Evolutionary conservation across 2,888 invertebrate genomes (phyloP), one percentile per base, ranked within the genome.

Genomic region (Furcula furcula): DNA sequence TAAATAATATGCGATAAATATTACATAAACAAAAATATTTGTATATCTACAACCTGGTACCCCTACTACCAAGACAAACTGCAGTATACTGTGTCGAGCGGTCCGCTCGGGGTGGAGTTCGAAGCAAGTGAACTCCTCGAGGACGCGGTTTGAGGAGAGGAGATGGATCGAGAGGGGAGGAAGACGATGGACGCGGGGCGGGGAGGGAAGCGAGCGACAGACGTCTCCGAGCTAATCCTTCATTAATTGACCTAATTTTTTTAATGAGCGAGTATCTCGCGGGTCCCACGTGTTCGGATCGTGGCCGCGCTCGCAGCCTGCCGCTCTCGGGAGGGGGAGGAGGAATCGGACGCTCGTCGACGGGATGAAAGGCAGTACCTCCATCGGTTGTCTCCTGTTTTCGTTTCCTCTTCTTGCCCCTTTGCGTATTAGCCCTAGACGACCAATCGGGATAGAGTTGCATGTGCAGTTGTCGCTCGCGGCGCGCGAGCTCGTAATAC

Each of bases 381-480:
- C 95, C 96, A 93, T 96, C 96, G 93, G 94, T 94, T 93, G 95
- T 94, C 92, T 97, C 97, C 95, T 96, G 96, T 94, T 97, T 96
- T 94, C 96, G 95, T 94, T 99, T 99, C 95, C 98, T 97, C 94
- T 98, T 98, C 93, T 97, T 97, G 93, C 98, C 98, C 91, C 97
- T 96, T 91, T 98, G 98, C 93, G 99, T 98, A 94, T 99, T 99
- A 91, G 98, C 95, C 91, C 99, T 98, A 92, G 96, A 96, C 91
- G 96, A 96, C 98, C 98, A 99, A 92, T 98, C 97, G 84, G 98
- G 98, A 93, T 99, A 98, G 91, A 97, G 94, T 93, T 98, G 97
- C 95, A 97, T 95, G 92, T 99, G 99, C 88, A 97, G 94, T 92
- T 98, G 98, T 90, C 98, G 94, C 92, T 98, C 98, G 90, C 97